These are phyloP conservation scores for Polietes domitor DNA, from an alignment of 2,888 invertebrate species.

Conservation along the genomic window DNA sequence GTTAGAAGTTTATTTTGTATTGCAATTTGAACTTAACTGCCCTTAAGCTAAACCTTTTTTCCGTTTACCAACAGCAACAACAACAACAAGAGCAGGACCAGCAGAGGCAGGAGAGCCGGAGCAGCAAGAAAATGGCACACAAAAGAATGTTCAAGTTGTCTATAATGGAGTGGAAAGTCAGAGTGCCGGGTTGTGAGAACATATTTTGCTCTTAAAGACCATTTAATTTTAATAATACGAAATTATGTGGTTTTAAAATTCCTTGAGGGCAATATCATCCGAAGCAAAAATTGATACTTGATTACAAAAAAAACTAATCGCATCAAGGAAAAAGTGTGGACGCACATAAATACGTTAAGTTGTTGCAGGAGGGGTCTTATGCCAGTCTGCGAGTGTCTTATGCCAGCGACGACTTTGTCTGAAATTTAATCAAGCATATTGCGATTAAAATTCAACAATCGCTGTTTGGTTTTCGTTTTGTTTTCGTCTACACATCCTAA, in stretches of 20 bases:
- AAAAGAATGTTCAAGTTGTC: slow-evolving; percentile 41
- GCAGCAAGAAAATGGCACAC: slow-evolving; percentile 9
- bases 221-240: slow-evolving; percentile 64
- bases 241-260: slow-evolving; percentile 64
- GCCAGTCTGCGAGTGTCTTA: neutral
- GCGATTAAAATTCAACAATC: slow-evolving; percentile 58
- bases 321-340: neutral
- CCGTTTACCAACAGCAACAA: neutral
- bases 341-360: neutral
- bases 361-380: neutral
- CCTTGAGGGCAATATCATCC: slow-evolving; percentile 24
- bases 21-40: slow-evolving; percentile 64
- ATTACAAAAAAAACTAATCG: slow-evolving; percentile 6
- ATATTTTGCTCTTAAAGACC: slow-evolving; percentile 47
- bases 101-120: neutral
- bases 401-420: slow-evolving; percentile 9
- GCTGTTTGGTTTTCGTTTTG: slow-evolving; percentile 7
- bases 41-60: slow-evolving; percentile 61
- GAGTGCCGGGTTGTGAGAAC: slow-evolving; percentile 36
- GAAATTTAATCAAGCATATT: slow-evolving; percentile 65
- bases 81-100: neutral
- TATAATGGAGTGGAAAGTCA: slow-evolving; percentile 34
- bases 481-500: slow-evolving; percentile 40
- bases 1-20: slow-evolving; percentile 60
- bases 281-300: slow-evolving; percentile 24